phyloP scores from a whole-genome alignment of 37 sponge, comb jelly and placozoan genomes.

The Lycopodina hypogea region DNA sequence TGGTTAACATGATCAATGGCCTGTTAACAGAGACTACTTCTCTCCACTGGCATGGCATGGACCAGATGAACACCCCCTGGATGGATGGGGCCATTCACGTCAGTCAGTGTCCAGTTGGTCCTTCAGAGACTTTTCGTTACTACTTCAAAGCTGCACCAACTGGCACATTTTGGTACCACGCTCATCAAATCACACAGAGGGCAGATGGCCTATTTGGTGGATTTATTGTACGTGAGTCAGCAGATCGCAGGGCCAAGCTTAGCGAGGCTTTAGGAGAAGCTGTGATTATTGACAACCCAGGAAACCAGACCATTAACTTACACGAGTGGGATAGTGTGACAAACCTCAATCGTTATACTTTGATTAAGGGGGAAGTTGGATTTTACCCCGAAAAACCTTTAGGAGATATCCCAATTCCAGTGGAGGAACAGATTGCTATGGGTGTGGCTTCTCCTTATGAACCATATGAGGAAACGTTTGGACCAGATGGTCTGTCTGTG shows the following conservation, averaged over 20 bases:
- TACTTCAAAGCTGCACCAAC: slow-evolving; percentile 54
- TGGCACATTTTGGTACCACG: slow-evolving; percentile 86
- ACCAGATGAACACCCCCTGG: slow-evolving; percentile 66
- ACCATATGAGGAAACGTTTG: slow-evolving; percentile 8
- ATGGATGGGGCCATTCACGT: slow-evolving; percentile 71
- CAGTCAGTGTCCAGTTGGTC: slow-evolving; percentile 67
- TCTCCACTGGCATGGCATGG: slow-evolving; percentile 89
- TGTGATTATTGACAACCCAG: slow-evolving; percentile 38
- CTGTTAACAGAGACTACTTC: slow-evolving; percentile 51
- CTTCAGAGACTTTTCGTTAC: slow-evolving; percentile 53
- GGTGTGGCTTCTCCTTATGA: neutral
- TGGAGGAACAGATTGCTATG: slow-evolving; percentile 8
- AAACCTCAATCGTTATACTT: slow-evolving; percentile 23
- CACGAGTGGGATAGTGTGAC: slow-evolving; percentile 57
- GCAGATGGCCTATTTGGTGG: slow-evolving; percentile 79
- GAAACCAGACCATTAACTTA: slow-evolving; percentile 53
- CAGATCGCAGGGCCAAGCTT: slow-evolving; percentile 18
- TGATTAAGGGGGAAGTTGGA: slow-evolving; percentile 8
- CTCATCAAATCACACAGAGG: slow-evolving; percentile 70
- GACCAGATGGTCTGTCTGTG: slow-evolving; percentile 47
- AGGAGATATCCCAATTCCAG: slow-evolving; percentile 20
- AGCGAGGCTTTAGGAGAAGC: neutral
- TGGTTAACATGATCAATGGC: slow-evolving; percentile 53
- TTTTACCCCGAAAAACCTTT: slow-evolving; percentile 8
- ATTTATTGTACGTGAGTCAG: slow-evolving; percentile 59